Percentiles rank a stretch among this genome's conserved stretches.
These are phyloP conservation scores for Porites cylindrica DNA, from an alignment of 92 coral and sea anemone species.

Conservation along the genomic window DNA sequence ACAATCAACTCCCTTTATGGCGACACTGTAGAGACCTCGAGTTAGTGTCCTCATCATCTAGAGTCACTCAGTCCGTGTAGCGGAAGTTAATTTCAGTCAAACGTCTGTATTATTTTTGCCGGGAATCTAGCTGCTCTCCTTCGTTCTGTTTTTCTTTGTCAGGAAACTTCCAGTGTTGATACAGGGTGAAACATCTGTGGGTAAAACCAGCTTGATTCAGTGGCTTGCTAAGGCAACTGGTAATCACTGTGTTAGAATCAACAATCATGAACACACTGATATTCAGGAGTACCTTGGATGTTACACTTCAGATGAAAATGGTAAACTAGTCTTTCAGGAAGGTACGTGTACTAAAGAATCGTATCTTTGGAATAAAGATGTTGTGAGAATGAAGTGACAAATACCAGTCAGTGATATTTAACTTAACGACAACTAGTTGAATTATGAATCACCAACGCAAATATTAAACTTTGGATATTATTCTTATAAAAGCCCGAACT, in stretches of 20 bases:
- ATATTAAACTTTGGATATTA: no score
- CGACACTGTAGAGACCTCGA: no score
- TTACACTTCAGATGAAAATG: constrained; percentile 91
- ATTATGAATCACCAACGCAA: not conserved
- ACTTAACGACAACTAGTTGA: not conserved
- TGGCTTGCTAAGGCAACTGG: constrained; percentile 97
- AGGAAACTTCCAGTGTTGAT: constrained; percentile 93
- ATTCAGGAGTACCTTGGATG: constrained; percentile 98
- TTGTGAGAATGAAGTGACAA: not conserved
- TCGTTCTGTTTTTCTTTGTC: not conserved
- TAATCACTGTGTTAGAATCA: constrained; percentile 92
- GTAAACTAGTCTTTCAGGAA: constrained; percentile 96
- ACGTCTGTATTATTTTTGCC: no score
- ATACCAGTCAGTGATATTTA: not conserved
- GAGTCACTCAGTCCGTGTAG: no score
- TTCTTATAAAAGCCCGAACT: no score
- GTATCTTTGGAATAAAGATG: not conserved
- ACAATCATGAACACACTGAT: constrained; percentile 99
- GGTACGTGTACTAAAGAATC: constrained; percentile 53
- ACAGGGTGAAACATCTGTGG: constrained; percentile 99
- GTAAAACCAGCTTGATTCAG: constrained; percentile 95
- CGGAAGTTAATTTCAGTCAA: no score
- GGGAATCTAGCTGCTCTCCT: no score
- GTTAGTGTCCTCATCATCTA: no score
- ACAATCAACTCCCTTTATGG: no score